Evolutionary conservation across 2,888 invertebrate genomes (phyloP).

Genomic region (Chaitophorus viminalis): DNA sequence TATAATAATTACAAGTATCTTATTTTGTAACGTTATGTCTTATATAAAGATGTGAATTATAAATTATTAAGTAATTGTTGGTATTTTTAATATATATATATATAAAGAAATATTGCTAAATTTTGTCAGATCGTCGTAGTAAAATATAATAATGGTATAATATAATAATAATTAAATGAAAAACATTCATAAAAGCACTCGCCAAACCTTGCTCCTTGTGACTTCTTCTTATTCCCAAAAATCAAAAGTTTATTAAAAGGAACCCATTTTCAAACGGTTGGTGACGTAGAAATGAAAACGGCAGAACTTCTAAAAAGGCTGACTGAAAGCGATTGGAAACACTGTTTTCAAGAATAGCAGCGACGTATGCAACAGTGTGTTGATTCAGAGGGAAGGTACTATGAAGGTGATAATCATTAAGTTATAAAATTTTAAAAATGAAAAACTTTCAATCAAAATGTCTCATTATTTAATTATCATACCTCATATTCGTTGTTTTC

Average conservation of each 20-base stretch:
- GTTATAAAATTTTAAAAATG: slow-evolving; percentile 28
- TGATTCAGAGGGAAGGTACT: neutral
- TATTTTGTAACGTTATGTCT: too few relatives aligned
- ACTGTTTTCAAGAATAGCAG: slow-evolving; percentile 6
- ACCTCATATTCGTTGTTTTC: neutral
- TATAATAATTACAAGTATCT: too few relatives aligned
- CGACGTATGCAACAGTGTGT: slow-evolving; percentile 13
- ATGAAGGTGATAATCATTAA: slow-evolving; percentile 23
- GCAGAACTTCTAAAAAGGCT: too few relatives aligned
- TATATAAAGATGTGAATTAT: too few relatives aligned
- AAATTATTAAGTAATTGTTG: too few relatives aligned
- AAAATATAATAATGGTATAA: too few relatives aligned
- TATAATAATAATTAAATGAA: too few relatives aligned
- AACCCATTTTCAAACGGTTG: slow-evolving; percentile 13
- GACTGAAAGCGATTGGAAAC: slow-evolving; percentile 9
- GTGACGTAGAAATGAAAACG: slow-evolving; percentile 61
- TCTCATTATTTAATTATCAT: slow-evolving; percentile 7
- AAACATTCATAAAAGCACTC: too few relatives aligned
- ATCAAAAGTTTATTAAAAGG: slow-evolving; percentile 55
- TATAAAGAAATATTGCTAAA: too few relatives aligned
- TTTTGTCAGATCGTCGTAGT: too few relatives aligned
- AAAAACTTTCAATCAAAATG: slow-evolving; percentile 20
- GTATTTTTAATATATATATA: too few relatives aligned
- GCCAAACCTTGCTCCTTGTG: slow-evolving; percentile 60
- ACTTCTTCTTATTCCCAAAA: slow-evolving; percentile 59